A percentile compares a stretch with the other conserved stretches of the same genome.
phyloP scores from a whole-genome alignment of 1,140 invertebrate species.

The Hestina assimilis region DNA sequence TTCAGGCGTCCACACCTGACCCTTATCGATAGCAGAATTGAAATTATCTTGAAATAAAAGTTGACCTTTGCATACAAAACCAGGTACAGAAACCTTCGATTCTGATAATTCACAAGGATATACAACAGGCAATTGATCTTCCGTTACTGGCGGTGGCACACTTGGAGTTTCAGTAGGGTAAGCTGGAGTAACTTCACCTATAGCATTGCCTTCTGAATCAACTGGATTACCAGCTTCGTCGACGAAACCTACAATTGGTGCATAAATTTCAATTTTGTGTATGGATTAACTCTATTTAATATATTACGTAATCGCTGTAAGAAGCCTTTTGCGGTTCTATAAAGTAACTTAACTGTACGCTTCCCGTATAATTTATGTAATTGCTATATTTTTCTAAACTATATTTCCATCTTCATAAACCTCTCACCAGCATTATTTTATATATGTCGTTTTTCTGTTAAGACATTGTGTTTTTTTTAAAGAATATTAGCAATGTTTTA shows the following conservation, averaged over 20 bases:
- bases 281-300: too few species aligned
- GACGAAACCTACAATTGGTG: slow-evolving; percentile 39
- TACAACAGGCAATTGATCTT: background rate
- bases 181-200: background rate
- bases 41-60: slow-evolving; percentile 79
- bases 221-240: slow-evolving; percentile 45
- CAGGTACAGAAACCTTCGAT: slow-evolving; percentile 44
- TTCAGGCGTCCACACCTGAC: slow-evolving; percentile 72
- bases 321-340: too few species aligned
- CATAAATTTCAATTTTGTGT: background rate
- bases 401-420: too few species aligned
- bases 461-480: too few species aligned
- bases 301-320: too few species aligned
- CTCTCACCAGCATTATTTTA: too few species aligned
- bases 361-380: too few species aligned
- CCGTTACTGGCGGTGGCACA: background rate
- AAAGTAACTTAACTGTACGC: too few species aligned
- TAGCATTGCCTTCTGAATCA: slow-evolving; percentile 1
- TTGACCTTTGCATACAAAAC: slow-evolving; percentile 76
- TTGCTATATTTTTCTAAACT: too few species aligned
- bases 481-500: too few species aligned
- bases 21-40: slow-evolving; percentile 43
- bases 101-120: slow-evolving; percentile 50
- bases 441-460: too few species aligned
- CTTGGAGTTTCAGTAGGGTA: too few species aligned